Conservation (phyloP, 2,888 invertebrate species). For the Myopa tessellatipennis region DNA sequence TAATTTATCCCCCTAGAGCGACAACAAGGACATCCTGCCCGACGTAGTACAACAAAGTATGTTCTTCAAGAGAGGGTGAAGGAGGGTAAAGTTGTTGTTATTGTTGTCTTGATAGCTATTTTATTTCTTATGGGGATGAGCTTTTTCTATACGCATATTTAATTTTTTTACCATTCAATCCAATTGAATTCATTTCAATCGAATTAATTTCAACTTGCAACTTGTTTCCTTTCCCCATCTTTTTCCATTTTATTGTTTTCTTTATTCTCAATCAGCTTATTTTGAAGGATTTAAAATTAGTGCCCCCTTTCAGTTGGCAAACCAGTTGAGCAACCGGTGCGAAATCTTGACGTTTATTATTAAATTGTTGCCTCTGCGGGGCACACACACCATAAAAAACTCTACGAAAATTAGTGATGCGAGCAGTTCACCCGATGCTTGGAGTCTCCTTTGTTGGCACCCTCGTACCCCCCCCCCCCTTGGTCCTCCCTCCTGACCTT, state of each 20-base stretch:
- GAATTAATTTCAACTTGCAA: conserved; percentile 20
- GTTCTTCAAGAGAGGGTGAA: too few species aligned
- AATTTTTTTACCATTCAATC: conserved; percentile 20
- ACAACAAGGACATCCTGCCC: conserved; percentile 44
- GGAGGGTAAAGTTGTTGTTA: neutral
- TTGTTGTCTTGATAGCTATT: neutral
- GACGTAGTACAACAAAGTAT: too few species aligned
- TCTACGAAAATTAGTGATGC: neutral
- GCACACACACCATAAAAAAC: neutral
- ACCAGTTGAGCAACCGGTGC: neutral
- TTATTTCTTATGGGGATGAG: too few species aligned
- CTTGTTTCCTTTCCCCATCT: neutral
- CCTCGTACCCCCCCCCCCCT: neutral
- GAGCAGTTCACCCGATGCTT: neutral
- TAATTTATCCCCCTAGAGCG: conserved; percentile 35
- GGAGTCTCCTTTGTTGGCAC: neutral
- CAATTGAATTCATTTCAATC: conserved; percentile 13
- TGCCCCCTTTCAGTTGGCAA: neutral
- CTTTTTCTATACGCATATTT: conserved; percentile 25
- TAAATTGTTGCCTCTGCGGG: conserved; percentile 27
- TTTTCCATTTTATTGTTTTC: neutral
- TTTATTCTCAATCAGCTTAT: neutral
- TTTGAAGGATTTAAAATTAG: conserved; percentile 35
- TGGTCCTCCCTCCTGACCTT: neutral
- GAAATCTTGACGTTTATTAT: conserved; percentile 36